These are phyloP conservation scores for Micrasema longulum DNA, from an alignment of 1,140 invertebrate genomes.

Conservation along the genomic window DNA sequence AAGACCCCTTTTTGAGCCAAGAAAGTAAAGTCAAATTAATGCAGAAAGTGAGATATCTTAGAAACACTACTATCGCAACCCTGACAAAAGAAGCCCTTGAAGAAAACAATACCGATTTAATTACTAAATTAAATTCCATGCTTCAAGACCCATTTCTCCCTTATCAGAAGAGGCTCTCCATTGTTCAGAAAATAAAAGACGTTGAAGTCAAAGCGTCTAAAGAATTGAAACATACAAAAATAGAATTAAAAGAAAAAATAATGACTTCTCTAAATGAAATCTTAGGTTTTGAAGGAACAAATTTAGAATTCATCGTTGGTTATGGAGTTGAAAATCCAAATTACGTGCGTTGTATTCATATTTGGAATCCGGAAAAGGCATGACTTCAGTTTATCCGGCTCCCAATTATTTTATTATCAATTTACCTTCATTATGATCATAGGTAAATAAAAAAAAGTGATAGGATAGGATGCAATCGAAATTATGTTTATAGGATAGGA, in stretches of 20 bases:
- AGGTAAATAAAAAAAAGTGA: no score
- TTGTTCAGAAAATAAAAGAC: constrained; percentile 28
- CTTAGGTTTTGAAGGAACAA: constrained; percentile 49
- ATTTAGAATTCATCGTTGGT: constrained; percentile 47
- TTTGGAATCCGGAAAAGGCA: constrained; percentile 41
- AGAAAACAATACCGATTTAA: constrained; percentile 10
- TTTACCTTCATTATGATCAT: no score
- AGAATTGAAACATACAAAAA: constrained; percentile 39
- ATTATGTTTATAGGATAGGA: no score
- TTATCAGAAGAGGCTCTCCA: constrained; percentile 13
- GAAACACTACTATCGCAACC: constrained; percentile 1
- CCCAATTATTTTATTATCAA: no score
- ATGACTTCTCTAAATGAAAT: constrained; percentile 38
- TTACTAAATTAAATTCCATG: constrained; percentile 25
- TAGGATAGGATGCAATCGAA: no score
- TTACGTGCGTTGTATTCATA: constrained; percentile 48
- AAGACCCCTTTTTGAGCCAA: constrained; percentile 36
- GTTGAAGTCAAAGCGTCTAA: constrained; percentile 24
- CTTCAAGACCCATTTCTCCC: constrained; percentile 29
- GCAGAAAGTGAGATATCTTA: constrained; percentile 25
- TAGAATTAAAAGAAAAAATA: constrained; percentile 40
- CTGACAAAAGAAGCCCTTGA: constrained; percentile 8
- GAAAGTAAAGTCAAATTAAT: constrained; percentile 31
- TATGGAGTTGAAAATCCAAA: constrained; percentile 44
- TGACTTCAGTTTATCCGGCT: no score